Conservation (phyloP, 2,797 vertebrate genomes). For the Mormyrops boulengeri region DNA sequence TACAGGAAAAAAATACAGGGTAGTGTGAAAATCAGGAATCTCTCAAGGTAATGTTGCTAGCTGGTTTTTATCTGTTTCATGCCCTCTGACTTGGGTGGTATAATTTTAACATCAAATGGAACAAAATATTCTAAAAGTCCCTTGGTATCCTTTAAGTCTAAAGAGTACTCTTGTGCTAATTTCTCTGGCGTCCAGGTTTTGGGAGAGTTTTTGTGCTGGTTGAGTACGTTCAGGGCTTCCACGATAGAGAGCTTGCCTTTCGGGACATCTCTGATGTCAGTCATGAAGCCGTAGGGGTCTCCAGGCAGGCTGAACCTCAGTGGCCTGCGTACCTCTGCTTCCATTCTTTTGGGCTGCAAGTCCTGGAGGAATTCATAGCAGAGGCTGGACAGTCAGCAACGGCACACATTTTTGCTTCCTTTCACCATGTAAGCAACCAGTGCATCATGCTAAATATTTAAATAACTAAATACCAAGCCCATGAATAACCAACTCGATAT, state of each 20-base stretch:
- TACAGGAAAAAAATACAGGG: neutral
- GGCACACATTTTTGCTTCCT: neutral
- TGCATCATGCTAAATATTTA: neutral
- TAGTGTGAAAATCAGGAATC: neutral
- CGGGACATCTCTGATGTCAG: conserved; percentile 63
- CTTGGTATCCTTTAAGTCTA: conserved; percentile 73
- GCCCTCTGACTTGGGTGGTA: conserved; percentile 48
- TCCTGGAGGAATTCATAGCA: neutral
- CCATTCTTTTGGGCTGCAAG: neutral
- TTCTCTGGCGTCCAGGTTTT: conserved; percentile 76
- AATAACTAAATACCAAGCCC: neutral
- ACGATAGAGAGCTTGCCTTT: conserved; percentile 79
- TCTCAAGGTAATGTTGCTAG: conserved; percentile 35
- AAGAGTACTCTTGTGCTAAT: conserved; percentile 76
- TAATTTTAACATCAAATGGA: conserved; percentile 71
- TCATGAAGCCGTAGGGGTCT: conserved; percentile 29
- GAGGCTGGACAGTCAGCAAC: neutral
- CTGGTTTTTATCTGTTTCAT: conserved; percentile 60
- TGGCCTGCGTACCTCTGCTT: conserved; percentile 49
- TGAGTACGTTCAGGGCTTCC: conserved; percentile 75
- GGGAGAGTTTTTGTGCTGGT: conserved; percentile 73
- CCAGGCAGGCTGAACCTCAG: conserved; percentile 57
- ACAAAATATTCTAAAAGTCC: conserved; percentile 75
- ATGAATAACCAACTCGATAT: neutral
- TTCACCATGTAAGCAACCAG: neutral